Evolutionary conservation across 2,113 vertebrate species (phyloP).

Genomic region (Agelaius phoeniceus): DNA sequence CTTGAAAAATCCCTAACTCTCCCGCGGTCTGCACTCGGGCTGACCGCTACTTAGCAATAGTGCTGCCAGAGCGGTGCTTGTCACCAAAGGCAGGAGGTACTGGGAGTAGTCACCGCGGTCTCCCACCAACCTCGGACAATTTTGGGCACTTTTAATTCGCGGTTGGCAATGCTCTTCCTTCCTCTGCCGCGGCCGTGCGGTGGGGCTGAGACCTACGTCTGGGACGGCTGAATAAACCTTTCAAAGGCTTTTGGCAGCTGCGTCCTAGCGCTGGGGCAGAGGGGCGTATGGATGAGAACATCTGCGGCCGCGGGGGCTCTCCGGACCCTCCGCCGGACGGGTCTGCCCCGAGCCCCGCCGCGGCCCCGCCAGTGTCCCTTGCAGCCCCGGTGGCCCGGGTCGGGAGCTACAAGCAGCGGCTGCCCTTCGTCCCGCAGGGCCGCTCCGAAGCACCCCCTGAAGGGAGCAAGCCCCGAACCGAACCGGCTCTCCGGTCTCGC

Average conservation of each 20-base stretch:
- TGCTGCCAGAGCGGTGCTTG: background rate
- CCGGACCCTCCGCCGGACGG: background rate
- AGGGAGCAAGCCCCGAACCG: no score
- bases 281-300: background rate
- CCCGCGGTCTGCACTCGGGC: background rate
- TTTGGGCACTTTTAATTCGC: background rate
- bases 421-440: background rate
- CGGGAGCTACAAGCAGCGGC: background rate
- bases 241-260: background rate
- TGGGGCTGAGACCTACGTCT: background rate
- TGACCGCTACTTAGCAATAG: accelerated
- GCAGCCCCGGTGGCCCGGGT: background rate
- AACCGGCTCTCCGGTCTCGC: background rate
- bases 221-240: background rate
- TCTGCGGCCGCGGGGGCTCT: background rate
- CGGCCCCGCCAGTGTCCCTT: background rate
- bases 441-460: accelerated
- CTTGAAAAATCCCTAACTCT: background rate
- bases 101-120: background rate
- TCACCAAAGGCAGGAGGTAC: background rate
- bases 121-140: background rate
- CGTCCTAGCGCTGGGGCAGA: accelerated
- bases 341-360: background rate
- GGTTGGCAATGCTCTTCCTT: background rate
- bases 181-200: background rate